Base-by-base conservation (phyloP, 1,140 invertebrate genomes). In the Drosophila setifemur region DNA sequence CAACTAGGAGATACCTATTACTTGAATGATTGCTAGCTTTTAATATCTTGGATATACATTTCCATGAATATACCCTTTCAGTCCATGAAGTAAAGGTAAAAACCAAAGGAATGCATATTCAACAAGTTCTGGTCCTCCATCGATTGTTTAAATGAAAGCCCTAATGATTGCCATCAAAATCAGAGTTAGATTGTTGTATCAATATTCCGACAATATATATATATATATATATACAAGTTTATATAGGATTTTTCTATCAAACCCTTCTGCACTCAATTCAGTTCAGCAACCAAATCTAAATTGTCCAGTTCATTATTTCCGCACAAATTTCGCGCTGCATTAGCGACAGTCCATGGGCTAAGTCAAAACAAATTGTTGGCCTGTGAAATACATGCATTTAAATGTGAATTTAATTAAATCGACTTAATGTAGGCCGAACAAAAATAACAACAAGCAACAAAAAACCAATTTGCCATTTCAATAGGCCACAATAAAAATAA, bases 331-430 rank as follows among this genome's bases (percentile, higher is more conserved):
- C 6, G 8, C 37, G 63, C 28, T 42, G 12, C 12, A 43, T 64
- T 33, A 12, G 48, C 35, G 28, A 42, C 45, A 33, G 19, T 33
- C 18, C 4, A 25, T 29, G 23, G 33, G 40, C 29, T 44, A 44
- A 19, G 39, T 47, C 12, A 37, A 67, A 28, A 25, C 47, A 58
- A 67, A 67, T 67, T 43, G 39, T 37, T 50, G 40, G 23, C 19
- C 47, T 37, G 60, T 44, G 23, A 61, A 50, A 50, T 40, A 58
- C 26, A 49, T 26, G 8, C 60, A 69, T 53, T 31, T 21, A 70
- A 61, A 61, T 72, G 28, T 48, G 42, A 14, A 52, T 61, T 61
- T 72, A 72, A 72, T 72, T 71, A 71, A 70, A 70, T 35, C 25
- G 26, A 52, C 40, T 52, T 66, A 64, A 67, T 66, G 28, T 18